phyloP scores from a whole-genome alignment of 2,888 invertebrate genomes.

The Campoplex nolae region DNA sequence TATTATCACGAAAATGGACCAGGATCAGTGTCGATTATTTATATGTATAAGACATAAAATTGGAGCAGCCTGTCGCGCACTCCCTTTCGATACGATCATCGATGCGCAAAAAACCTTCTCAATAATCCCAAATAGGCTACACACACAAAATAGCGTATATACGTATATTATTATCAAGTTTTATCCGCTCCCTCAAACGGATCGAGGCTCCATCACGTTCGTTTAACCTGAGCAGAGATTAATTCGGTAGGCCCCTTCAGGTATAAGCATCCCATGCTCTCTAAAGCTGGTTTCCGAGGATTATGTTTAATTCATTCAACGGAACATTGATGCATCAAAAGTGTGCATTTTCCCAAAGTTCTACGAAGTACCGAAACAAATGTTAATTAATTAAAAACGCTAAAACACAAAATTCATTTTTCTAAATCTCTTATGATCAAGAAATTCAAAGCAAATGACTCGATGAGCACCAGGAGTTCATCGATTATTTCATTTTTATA shows the following conservation, averaged over 20 bases:
- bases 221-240: constrained; percentile 64
- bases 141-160: background rate
- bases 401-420: background rate
- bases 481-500: background rate
- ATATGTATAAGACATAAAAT: background rate
- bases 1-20: constrained; percentile 72
- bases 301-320: constrained; percentile 39
- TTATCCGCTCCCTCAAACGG: constrained; percentile 53
- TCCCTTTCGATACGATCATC: constrained; percentile 52
- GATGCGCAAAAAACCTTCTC: constrained; percentile 55
- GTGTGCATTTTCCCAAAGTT: background rate
- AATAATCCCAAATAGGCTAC: constrained; percentile 49
- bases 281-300: constrained; percentile 53
- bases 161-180: constrained; percentile 13
- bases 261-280: constrained; percentile 39
- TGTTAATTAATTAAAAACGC: background rate
- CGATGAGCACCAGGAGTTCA: too few species aligned
- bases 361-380: background rate
- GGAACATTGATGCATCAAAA: background rate
- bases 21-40: constrained; percentile 17
- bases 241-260: constrained; percentile 56
- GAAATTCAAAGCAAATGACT: background rate
- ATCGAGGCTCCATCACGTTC: constrained; percentile 51
- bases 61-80: constrained; percentile 39
- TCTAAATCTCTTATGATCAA: background rate